Conservation (phyloP, 2,797 vertebrate species). For the Saxicola maurus region DNA sequence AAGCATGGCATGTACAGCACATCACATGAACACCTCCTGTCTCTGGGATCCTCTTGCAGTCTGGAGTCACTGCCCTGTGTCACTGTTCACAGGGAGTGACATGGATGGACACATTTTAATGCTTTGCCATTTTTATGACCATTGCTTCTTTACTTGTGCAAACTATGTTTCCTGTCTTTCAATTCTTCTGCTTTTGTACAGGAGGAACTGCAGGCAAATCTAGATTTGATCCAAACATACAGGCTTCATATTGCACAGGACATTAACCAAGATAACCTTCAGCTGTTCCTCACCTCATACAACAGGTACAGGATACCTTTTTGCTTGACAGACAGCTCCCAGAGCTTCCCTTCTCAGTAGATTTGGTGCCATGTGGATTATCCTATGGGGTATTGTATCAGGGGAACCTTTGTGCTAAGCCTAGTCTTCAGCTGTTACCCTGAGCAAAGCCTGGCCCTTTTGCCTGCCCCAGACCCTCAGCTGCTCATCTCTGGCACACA, state of each 20-base stretch:
- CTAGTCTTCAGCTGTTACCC: background rate
- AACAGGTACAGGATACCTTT: constrained; percentile 76
- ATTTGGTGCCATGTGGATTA: background rate
- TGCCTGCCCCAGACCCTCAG: background rate
- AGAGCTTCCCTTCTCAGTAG: background rate
- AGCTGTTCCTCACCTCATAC: constrained; percentile 87
- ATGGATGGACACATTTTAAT: background rate
- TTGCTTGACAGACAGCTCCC: background rate
- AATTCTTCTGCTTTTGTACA: constrained; percentile 55
- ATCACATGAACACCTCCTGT: background rate
- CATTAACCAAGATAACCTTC: constrained; percentile 91
- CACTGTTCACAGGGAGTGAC: background rate
- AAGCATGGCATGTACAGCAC: background rate
- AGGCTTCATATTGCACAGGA: constrained; percentile 91
- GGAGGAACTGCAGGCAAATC: constrained; percentile 90
- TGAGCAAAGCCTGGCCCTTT: background rate
- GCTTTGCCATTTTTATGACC: background rate
- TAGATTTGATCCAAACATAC: constrained; percentile 91
- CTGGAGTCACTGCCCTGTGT: background rate
- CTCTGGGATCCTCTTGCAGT: background rate
- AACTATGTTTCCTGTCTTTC: background rate
- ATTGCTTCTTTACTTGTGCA: background rate
- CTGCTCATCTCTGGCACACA: background rate
- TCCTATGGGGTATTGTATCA: background rate
- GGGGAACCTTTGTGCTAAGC: background rate